phyloP scores from a whole-genome alignment of 2,888 invertebrate species.

The Eupithecia subumbrata region DNA sequence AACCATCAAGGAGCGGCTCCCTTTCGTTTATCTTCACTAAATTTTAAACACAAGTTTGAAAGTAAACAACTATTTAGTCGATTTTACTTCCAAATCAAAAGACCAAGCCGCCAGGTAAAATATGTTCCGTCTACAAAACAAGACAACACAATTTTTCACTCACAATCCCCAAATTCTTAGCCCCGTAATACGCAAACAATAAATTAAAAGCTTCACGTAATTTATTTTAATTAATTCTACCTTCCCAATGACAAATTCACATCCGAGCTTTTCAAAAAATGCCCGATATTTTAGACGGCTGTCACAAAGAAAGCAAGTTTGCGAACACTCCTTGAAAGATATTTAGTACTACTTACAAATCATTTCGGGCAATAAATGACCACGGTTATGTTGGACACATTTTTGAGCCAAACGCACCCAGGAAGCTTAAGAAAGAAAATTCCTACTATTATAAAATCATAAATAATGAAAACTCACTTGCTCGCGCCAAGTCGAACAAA shows the following conservation, averaged over 20 bases:
- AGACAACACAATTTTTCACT: constrained; percentile 33
- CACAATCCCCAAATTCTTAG: constrained; percentile 30
- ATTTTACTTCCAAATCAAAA: not conserved
- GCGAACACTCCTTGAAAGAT: not conserved
- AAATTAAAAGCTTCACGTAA: constrained; percentile 35
- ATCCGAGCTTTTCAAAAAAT: constrained; percentile 40
- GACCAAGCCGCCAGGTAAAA: constrained; percentile 24
- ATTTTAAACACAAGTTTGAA: not conserved
- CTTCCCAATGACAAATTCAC: constrained; percentile 42
- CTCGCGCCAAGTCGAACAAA: too few relatives aligned
- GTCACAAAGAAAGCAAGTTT: constrained; percentile 12
- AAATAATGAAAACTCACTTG: too few relatives aligned
- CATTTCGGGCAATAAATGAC: not conserved
- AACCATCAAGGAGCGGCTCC: not conserved
- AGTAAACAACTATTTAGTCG: not conserved
- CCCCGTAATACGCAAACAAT: constrained; percentile 35
- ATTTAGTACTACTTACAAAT: not conserved
- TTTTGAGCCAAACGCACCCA: too few relatives aligned
- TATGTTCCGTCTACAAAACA: constrained; percentile 14
- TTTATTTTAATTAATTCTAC: constrained; percentile 45
- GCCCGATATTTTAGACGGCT: constrained; percentile 19
- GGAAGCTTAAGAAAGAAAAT: too few relatives aligned
- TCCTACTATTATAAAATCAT: too few relatives aligned
- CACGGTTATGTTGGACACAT: not conserved
- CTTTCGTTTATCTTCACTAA: not conserved